Evolutionary conservation across 2,113 vertebrate species (phyloP).

Genomic region (Ameiurus melas): DNA sequence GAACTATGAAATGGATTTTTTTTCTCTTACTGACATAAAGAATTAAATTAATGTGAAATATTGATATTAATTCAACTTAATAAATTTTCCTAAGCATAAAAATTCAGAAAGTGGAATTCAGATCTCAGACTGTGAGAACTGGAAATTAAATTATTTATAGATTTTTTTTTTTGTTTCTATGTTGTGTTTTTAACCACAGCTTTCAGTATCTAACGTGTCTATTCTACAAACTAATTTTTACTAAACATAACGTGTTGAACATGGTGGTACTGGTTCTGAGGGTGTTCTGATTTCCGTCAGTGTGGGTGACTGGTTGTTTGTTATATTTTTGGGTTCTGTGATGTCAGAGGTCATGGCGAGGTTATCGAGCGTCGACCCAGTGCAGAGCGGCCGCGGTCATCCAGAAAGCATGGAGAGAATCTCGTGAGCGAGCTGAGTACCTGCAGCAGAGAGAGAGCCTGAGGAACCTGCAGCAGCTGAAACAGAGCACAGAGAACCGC

Average conservation of each 20-base stretch:
- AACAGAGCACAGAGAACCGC: conserved; percentile 66
- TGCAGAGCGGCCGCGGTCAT: conserved; percentile 77
- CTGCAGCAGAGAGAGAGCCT: conserved; percentile 49
- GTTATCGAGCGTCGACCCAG: conserved; percentile 65
- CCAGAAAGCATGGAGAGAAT: conserved; percentile 80
- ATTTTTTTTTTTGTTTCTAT: too few species aligned
- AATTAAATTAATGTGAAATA: neutral
- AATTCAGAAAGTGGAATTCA: neutral
- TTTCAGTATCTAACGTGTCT: neutral
- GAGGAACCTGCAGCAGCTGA: conserved; percentile 65
- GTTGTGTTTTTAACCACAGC: too few species aligned
- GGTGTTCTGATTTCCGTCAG: neutral
- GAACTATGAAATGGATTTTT: neutral
- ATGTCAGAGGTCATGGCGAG: conserved; percentile 75
- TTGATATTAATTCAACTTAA: neutral
- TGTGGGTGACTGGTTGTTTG: neutral
- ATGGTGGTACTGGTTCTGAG: neutral
- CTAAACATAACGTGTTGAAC: neutral
- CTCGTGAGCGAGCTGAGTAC: conserved; percentile 58
- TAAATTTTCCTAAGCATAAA: neutral
- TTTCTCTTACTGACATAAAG: neutral
- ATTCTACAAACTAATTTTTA: neutral
- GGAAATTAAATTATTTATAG: neutral
- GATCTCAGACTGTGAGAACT: neutral
- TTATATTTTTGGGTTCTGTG: neutral